Conservation (phyloP, 2,888 invertebrate species). For the Volucella zonaria region DNA sequence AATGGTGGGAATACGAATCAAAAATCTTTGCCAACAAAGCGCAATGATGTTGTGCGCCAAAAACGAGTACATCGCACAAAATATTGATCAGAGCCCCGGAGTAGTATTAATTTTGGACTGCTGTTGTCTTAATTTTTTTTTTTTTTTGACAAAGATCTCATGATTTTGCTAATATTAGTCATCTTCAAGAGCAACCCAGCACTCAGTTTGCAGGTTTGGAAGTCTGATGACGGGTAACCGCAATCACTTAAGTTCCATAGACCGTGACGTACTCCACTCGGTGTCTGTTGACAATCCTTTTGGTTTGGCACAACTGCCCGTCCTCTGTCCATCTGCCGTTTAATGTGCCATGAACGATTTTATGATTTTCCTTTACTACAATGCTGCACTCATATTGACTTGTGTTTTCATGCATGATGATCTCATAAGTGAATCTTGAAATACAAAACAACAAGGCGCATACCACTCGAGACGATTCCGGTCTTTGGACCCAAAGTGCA, state of each 20-base stretch:
- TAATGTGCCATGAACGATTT: constrained; percentile 58
- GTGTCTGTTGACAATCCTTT: constrained; percentile 69
- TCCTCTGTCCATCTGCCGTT: constrained; percentile 65
- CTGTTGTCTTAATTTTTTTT: not conserved
- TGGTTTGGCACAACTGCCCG: constrained; percentile 55
- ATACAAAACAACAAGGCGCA: too few relatives aligned
- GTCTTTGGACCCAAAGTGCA: too few relatives aligned
- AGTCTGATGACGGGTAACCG: constrained; percentile 63
- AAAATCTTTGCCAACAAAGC: constrained; percentile 35
- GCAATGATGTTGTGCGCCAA: constrained; percentile 14
- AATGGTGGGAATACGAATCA: constrained; percentile 52
- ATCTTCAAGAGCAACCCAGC: not conserved
- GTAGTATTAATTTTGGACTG: constrained; percentile 36
- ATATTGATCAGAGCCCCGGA: constrained; percentile 1
- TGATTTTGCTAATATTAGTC: constrained; percentile 36
- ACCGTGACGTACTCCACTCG: constrained; percentile 62
- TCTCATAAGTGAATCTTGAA: not conserved
- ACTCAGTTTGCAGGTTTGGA: constrained; percentile 26
- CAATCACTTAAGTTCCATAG: constrained; percentile 66
- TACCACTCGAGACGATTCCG: too few relatives aligned
- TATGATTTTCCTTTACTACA: not conserved
- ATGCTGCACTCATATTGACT: constrained; percentile 53
- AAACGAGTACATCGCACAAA: constrained; percentile 13
- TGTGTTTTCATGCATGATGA: constrained; percentile 35
- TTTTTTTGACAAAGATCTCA: constrained; percentile 28